Percentiles rank a stretch among this genome's conserved stretches.
Conservation (phyloP, 2,888 invertebrate genomes). For the Drosophila tripunctata region DNA sequence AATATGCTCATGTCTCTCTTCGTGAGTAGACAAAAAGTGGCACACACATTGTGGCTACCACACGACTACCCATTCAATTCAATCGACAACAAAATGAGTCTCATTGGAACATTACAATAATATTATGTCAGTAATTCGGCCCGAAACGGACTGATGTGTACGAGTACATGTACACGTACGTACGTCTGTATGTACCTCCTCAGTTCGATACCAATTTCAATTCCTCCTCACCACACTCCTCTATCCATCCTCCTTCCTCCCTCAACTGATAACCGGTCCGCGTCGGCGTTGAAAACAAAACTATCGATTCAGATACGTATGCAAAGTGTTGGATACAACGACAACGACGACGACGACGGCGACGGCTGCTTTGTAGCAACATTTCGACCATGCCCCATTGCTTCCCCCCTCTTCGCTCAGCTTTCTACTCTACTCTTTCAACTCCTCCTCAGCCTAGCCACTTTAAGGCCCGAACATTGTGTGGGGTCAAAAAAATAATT, state of each 20-base stretch:
- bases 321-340: conserved; percentile 49
- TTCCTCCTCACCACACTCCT: background rate
- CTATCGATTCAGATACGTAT: conserved; percentile 58
- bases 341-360: conserved; percentile 21
- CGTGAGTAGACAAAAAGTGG: conserved; percentile 75
- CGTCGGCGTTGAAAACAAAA: conserved; percentile 31
- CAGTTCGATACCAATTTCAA: background rate
- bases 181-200: too few species aligned
- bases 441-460: conserved; percentile 6
- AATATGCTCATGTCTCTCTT: conserved; percentile 74
- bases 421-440: too few species aligned
- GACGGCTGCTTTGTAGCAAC: conserved; percentile 51
- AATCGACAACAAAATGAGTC: conserved; percentile 29
- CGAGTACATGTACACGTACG: conserved; percentile 48
- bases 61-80: conserved; percentile 30
- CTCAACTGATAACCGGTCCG: conserved; percentile 34
- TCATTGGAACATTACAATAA: conserved; percentile 72
- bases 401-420: background rate
- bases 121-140: conserved; percentile 74
- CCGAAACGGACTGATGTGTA: conserved; percentile 47
- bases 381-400: conserved; percentile 28
- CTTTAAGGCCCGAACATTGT: conserved; percentile 54
- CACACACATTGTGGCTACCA: conserved; percentile 44
- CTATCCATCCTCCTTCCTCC: background rate
- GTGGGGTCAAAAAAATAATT: conserved; percentile 80